phyloP scores from a whole-genome alignment of 2,113 vertebrate species.

The Oxyruncus cristatus region DNA sequence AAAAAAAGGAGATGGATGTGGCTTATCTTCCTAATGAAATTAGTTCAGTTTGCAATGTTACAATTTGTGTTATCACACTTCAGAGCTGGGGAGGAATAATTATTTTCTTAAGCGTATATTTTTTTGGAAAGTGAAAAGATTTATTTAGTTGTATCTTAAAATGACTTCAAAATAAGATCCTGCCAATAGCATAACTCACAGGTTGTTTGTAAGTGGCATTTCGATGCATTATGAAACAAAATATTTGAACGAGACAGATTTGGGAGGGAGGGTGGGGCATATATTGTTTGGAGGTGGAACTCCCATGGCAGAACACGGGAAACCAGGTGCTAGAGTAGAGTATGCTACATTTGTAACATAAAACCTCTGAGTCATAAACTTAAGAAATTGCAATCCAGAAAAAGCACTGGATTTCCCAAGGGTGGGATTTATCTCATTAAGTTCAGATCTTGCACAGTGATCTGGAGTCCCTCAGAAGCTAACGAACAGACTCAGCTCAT shows the following conservation, averaged over 20 bases:
- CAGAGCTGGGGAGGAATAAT: not conserved
- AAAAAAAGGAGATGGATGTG: not conserved
- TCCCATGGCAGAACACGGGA: rapidly evolving
- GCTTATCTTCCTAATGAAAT: not conserved
- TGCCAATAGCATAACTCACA: not conserved
- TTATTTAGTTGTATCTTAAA: not conserved
- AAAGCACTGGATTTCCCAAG: not conserved
- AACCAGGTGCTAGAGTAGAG: not conserved
- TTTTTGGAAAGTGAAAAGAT: not conserved
- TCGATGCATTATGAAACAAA: not conserved
- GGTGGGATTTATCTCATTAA: not conserved
- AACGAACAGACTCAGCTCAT: not conserved
- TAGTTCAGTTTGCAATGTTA: not conserved
- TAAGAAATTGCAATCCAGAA: not conserved
- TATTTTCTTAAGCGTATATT: not conserved
- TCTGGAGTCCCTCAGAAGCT: not conserved
- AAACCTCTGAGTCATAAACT: rapidly evolving
- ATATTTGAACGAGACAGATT: not conserved
- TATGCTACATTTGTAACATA: not conserved
- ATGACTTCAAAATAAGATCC: not conserved
- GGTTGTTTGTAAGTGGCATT: not conserved
- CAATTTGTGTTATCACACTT: not conserved
- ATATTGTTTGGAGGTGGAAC: not conserved
- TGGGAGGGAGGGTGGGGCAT: not conserved
- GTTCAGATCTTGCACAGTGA: not conserved